Conservation (phyloP, 2,113 vertebrate species). For the Dinomys branickii region DNA sequence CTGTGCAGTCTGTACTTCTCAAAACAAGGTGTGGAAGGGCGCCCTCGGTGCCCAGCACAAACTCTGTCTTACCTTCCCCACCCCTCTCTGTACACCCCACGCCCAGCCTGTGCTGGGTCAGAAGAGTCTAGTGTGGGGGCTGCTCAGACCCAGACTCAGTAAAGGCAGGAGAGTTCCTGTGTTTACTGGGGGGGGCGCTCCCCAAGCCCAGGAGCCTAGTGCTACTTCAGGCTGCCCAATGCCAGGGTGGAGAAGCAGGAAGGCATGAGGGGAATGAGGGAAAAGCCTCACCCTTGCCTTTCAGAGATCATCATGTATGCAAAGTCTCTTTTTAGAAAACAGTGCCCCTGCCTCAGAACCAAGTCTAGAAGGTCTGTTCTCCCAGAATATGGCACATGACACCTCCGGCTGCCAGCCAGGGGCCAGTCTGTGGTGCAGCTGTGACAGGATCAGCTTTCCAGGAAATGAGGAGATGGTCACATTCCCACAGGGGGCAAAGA, state of each 20-base stretch:
- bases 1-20: neutral
- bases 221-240: neutral
- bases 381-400: neutral
- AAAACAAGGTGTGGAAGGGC: neutral
- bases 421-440: neutral
- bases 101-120: neutral
- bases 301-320: neutral
- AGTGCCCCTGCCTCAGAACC: neutral
- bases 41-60: neutral
- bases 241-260: neutral
- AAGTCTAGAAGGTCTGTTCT: constrained; percentile 26
- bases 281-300: neutral
- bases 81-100: neutral
- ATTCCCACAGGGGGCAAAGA: constrained; percentile 12
- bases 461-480: neutral
- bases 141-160: neutral
- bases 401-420: neutral
- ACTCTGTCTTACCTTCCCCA: neutral
- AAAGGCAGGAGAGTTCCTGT: neutral
- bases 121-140: neutral
- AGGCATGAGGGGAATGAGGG: neutral
- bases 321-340: constrained; percentile 15
- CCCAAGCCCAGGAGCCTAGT: neutral
- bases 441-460: constrained; percentile 51
- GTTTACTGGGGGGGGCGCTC: neutral